Evolutionary conservation across 2,113 vertebrate species (phyloP).

Genomic region (Balaenoptera acutorostrata): DNA sequence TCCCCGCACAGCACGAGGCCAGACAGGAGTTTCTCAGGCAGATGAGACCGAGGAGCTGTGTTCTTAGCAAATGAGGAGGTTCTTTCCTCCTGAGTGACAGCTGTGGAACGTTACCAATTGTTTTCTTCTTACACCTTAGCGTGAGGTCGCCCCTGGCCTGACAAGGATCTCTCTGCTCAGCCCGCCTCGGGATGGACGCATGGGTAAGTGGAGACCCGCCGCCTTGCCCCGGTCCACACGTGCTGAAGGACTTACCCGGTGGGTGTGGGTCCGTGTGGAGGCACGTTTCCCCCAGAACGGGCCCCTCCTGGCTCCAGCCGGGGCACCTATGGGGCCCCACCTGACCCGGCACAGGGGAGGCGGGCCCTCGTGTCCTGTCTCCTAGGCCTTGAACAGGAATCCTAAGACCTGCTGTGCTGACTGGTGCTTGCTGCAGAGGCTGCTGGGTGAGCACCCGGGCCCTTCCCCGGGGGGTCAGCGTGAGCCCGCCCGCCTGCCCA

Average conservation of each 20-base stretch:
- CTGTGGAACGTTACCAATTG: background rate
- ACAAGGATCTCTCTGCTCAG: constrained; percentile 86
- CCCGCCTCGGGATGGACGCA: constrained; percentile 83
- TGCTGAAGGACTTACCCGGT: background rate
- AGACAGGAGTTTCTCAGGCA: no score
- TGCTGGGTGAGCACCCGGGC: fast-evolving
- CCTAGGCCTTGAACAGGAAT: background rate
- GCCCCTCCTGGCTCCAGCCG: background rate
- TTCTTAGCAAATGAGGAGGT: background rate
- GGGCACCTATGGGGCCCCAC: background rate
- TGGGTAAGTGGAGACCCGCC: constrained; percentile 80
- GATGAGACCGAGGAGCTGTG: fast-evolving
- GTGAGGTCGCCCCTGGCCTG: constrained; percentile 65
- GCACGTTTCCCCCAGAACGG: background rate
- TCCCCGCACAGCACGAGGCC: background rate
- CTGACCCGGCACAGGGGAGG: background rate
- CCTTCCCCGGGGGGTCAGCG: background rate
- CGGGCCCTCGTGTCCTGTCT: background rate
- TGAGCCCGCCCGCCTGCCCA: no score
- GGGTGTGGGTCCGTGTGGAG: no score
- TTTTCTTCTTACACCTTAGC: constrained; percentile 74
- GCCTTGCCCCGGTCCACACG: fast-evolving
- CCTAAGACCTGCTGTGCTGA: fast-evolving
- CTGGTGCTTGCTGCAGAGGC: fast-evolving
- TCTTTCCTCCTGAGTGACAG: background rate